Conservation (phyloP, 2,797 vertebrate genomes). For the Gadopsis marmoratus region DNA sequence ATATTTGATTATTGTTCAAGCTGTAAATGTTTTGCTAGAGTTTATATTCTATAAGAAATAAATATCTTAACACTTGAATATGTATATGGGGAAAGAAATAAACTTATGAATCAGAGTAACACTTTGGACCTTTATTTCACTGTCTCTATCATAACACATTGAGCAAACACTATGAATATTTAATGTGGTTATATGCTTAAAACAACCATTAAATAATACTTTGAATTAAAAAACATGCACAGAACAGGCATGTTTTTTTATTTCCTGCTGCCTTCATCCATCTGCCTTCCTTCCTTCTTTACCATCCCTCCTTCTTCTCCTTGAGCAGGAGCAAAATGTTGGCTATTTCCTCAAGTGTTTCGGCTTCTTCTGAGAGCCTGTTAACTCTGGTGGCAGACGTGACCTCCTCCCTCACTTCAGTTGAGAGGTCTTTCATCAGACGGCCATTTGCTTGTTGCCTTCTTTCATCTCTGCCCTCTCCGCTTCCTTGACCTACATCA, state of each 20-base stretch:
- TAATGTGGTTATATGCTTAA: neutral
- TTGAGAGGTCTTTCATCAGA: slow-evolving; percentile 27
- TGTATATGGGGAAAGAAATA: slow-evolving; percentile 87
- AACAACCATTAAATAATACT: slow-evolving; percentile 6
- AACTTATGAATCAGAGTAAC: slow-evolving; percentile 63
- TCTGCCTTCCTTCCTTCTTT: neutral
- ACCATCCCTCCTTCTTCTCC: slow-evolving; percentile 43
- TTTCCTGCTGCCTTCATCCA: neutral
- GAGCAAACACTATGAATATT: slow-evolving; percentile 27
- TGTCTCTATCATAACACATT: neutral
- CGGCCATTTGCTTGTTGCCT: slow-evolving; percentile 35
- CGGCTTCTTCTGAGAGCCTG: slow-evolving; percentile 58
- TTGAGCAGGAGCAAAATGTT: slow-evolving; percentile 79
- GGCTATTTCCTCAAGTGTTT: slow-evolving; percentile 73
- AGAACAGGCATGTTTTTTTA: slow-evolving; percentile 22
- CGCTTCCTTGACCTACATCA: slow-evolving; percentile 29
- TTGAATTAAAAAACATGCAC: neutral
- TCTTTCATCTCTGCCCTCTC: slow-evolving; percentile 34
- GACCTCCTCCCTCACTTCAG: slow-evolving; percentile 45
- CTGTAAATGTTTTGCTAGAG: slow-evolving; percentile 92
- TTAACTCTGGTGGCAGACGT: slow-evolving; percentile 31
- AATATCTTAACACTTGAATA: slow-evolving; percentile 82
- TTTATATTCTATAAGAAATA: slow-evolving; percentile 89
- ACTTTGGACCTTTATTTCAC: slow-evolving; percentile 58
- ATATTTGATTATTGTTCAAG: slow-evolving; percentile 89